These are phyloP conservation scores for Scolopax mira DNA, from an alignment of 2,113 vertebrate species.

Conservation along the genomic window DNA sequence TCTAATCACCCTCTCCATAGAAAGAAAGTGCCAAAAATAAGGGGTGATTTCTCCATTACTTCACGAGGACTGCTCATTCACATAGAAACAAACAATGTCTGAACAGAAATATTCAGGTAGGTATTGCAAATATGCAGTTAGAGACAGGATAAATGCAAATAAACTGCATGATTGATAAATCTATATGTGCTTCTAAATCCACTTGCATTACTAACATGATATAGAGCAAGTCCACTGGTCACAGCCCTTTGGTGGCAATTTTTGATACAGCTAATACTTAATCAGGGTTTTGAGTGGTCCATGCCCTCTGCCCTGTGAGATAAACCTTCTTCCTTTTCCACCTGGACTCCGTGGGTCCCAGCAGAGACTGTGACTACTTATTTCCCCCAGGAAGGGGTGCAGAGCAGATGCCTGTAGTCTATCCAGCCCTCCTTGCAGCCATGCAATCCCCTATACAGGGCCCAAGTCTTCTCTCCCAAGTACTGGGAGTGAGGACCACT, in stretches of 20 bases:
- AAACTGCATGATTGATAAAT: not conserved
- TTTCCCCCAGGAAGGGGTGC: not conserved
- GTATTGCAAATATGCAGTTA: not conserved
- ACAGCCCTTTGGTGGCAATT: not conserved
- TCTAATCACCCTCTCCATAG: not conserved
- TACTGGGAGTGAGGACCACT: not conserved
- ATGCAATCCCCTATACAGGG: no score
- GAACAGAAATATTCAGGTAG: not conserved
- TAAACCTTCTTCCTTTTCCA: not conserved
- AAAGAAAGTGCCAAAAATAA: not conserved
- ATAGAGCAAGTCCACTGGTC: not conserved
- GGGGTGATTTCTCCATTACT: not conserved
- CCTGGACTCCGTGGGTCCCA: not conserved
- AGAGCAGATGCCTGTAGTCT: not conserved
- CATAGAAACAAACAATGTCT: not conserved
- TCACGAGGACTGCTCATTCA: not conserved
- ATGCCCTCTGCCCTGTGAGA: not conserved
- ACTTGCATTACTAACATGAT: not conserved
- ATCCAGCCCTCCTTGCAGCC: not conserved
- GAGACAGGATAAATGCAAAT: not conserved
- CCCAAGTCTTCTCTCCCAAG: not conserved
- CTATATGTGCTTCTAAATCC: not conserved
- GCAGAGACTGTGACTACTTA: not conserved
- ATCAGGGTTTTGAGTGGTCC: not conserved
- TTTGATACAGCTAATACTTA: not conserved